phyloP scores from a whole-genome alignment of 2,888 invertebrate species.

The Diarsia brunnea region DNA sequence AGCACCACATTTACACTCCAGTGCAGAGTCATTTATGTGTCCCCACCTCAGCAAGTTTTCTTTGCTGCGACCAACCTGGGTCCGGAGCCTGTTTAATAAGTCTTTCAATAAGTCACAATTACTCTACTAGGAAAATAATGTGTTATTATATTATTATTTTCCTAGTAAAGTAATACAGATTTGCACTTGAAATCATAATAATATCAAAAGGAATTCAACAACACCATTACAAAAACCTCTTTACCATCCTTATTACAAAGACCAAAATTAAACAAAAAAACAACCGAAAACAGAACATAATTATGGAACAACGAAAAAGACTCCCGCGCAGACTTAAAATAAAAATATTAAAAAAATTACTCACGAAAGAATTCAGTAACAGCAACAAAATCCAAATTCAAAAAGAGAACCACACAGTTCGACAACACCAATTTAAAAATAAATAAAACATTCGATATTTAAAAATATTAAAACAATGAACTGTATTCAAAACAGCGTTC shows the following conservation, averaged over 20 bases:
- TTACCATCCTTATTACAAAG: not conserved
- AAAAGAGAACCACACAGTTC: constrained; percentile 60
- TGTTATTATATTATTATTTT: constrained; percentile 10
- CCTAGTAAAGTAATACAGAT: not conserved
- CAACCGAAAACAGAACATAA: constrained; percentile 6
- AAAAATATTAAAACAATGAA: constrained; percentile 52
- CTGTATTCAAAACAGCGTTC: constrained; percentile 65
- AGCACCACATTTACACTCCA: too few relatives aligned
- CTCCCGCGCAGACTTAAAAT: constrained; percentile 63
- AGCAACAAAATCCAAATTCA: constrained; percentile 63
- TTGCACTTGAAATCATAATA: constrained; percentile 16
- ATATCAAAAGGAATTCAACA: constrained; percentile 8
- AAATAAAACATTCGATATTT: constrained; percentile 58
- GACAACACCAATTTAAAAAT: constrained; percentile 51
- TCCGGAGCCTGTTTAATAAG: too few relatives aligned
- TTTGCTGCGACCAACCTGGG: too few relatives aligned
- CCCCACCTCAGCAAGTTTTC: too few relatives aligned
- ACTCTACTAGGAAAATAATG: too few relatives aligned
- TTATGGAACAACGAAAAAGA: constrained; percentile 16
- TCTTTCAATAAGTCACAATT: too few relatives aligned
- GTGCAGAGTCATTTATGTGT: too few relatives aligned
- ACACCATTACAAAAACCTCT: not conserved
- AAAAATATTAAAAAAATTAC: constrained; percentile 60
- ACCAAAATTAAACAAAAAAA: not conserved
- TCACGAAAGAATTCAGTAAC: constrained; percentile 59